phyloP scores from a whole-genome alignment of 2,113 vertebrate species.

The Chrysochloris asiatica region DNA sequence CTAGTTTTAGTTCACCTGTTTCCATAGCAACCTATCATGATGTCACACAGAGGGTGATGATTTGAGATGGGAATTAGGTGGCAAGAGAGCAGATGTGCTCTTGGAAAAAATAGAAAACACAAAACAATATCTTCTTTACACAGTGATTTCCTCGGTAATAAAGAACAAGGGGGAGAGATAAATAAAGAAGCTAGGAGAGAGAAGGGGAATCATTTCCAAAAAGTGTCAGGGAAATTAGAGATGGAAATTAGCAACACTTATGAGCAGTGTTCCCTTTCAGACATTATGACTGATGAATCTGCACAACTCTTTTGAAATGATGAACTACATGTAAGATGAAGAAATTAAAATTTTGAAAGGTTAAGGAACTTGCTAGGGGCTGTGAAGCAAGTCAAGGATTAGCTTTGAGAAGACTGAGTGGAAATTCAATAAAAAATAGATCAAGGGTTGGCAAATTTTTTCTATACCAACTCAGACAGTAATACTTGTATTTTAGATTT shows the following conservation, averaged over 20 bases:
- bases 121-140: not conserved
- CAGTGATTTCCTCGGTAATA: not conserved
- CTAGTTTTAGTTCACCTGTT: constrained; percentile 38
- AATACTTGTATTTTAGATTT: too few species aligned
- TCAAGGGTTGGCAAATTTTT: not conserved
- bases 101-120: not conserved
- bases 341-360: not conserved
- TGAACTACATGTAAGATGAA: not conserved
- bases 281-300: not conserved
- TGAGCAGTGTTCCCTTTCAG: not conserved
- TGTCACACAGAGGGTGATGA: constrained; percentile 1
- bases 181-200: constrained; percentile 38
- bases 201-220: constrained; percentile 23
- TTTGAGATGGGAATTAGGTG: not conserved
- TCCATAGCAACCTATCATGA: not conserved
- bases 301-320: not conserved
- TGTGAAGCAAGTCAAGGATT: not conserved
- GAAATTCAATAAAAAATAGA: not conserved
- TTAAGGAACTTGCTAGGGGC: not conserved
- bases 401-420: not conserved
- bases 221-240: not conserved
- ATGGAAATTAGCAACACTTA: constrained; percentile 8
- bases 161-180: constrained; percentile 47
- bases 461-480: too few species aligned
- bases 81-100: constrained; percentile 36